Evolutionary conservation across 2,797 vertebrate species (phyloP).

Genomic region (Garrulus glandarius): DNA sequence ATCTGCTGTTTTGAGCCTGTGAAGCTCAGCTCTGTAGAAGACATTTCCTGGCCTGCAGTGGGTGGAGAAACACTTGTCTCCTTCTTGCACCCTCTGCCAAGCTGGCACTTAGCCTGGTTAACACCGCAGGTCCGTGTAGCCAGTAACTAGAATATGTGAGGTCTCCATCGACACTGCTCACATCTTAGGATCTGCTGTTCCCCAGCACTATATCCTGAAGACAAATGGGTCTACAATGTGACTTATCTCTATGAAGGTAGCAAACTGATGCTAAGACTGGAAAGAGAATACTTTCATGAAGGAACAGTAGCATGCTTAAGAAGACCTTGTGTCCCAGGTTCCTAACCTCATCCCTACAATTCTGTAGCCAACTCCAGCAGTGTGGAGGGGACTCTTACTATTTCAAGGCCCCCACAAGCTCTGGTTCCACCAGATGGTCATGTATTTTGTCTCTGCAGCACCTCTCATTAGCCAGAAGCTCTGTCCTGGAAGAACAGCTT

Average conservation of each 20-base stretch:
- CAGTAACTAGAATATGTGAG: not conserved
- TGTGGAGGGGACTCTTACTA: not conserved
- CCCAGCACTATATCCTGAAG: not conserved
- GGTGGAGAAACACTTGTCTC: conserved; percentile 36
- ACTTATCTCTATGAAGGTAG: not conserved
- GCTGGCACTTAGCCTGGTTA: not conserved
- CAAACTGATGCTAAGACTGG: not conserved
- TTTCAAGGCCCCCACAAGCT: not conserved
- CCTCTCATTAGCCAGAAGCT: not conserved
- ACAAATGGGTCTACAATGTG: not conserved
- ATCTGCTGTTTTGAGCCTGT: conserved; percentile 56
- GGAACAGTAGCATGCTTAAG: not conserved
- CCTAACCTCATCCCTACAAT: not conserved
- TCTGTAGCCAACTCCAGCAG: not conserved
- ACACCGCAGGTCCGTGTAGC: not conserved
- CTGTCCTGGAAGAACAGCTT: not conserved
- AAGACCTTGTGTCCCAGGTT: not conserved
- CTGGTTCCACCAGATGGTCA: not conserved
- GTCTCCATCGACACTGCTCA: not conserved
- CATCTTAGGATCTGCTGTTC: not conserved
- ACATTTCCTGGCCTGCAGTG: conserved; percentile 43
- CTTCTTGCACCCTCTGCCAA: conserved; percentile 16
- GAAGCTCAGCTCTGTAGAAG: conserved; percentile 33
- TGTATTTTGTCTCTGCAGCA: not conserved
- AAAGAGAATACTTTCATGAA: not conserved